Conservation (phyloP, 2,113 vertebrate species). For the Hystrix brachyura region DNA sequence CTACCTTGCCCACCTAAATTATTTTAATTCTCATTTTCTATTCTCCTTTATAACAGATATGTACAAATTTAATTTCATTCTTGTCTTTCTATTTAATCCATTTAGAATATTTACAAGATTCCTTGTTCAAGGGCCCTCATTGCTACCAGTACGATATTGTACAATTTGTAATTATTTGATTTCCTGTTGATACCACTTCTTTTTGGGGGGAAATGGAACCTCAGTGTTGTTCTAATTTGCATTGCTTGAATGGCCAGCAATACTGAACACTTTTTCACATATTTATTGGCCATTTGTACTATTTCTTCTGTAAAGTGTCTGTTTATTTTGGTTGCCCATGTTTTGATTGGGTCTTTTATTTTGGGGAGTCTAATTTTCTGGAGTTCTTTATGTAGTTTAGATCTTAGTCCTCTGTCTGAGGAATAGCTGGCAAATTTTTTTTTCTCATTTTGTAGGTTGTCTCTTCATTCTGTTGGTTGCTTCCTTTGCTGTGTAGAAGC, state of each 20-base stretch:
- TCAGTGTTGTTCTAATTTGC: not conserved
- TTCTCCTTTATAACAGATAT: not conserved
- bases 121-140: not conserved
- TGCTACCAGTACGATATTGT: not conserved
- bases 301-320: not conserved
- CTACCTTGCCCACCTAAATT: not conserved
- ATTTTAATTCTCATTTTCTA: not conserved
- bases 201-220: not conserved
- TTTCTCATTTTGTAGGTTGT: not conserved
- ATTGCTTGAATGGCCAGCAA: not conserved
- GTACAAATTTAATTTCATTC: not conserved
- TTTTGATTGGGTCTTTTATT: not conserved
- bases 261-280: not conserved
- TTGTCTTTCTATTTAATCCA: not conserved
- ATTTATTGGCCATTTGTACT: not conserved
- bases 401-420: not conserved
- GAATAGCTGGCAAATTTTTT: not conserved
- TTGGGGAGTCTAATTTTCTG: not conserved
- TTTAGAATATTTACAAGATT: not conserved
- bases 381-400: not conserved
- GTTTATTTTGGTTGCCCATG: not conserved
- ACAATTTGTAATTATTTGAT: not conserved
- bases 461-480: not conserved
- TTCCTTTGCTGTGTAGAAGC: not conserved
- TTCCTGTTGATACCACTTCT: not conserved